These are phyloP conservation scores for Ailurus styani DNA, from an alignment of 2,113 vertebrate species.

Conservation along the genomic window DNA sequence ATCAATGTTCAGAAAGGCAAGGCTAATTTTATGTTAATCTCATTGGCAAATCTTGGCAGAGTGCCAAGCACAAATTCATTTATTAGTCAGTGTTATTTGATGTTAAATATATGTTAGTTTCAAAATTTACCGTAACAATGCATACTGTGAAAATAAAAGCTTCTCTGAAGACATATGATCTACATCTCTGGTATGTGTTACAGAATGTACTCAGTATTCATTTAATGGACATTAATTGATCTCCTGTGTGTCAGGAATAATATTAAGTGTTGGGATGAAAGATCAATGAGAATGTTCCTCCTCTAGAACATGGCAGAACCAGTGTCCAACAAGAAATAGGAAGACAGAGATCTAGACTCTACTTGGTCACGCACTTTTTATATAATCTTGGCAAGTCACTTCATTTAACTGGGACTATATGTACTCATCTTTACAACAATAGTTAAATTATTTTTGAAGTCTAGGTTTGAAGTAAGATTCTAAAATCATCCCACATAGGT, in stretches of 20 bases:
- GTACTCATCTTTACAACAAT: background rate
- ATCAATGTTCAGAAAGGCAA: background rate
- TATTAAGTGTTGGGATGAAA: background rate
- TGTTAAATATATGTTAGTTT: background rate
- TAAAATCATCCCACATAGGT: background rate
- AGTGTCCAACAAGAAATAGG: background rate
- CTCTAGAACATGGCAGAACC: background rate
- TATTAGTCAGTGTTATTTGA: background rate
- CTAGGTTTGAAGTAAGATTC: background rate
- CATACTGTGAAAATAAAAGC: background rate
- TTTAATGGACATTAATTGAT: background rate
- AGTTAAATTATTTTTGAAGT: background rate
- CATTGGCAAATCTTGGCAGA: background rate
- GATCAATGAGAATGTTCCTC: background rate
- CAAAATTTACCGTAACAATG: background rate
- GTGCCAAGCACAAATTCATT: background rate
- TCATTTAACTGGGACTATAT: background rate
- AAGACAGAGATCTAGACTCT: background rate
- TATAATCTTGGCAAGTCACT: background rate
- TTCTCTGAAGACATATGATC: background rate
- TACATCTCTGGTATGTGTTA: background rate
- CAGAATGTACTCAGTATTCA: background rate
- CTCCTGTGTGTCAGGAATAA: background rate
- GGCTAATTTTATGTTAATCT: background rate
- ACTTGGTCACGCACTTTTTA: fast-evolving